Conservation (phyloP, 2,797 vertebrate genomes). For the Triplophysa yarkandensis region DNA sequence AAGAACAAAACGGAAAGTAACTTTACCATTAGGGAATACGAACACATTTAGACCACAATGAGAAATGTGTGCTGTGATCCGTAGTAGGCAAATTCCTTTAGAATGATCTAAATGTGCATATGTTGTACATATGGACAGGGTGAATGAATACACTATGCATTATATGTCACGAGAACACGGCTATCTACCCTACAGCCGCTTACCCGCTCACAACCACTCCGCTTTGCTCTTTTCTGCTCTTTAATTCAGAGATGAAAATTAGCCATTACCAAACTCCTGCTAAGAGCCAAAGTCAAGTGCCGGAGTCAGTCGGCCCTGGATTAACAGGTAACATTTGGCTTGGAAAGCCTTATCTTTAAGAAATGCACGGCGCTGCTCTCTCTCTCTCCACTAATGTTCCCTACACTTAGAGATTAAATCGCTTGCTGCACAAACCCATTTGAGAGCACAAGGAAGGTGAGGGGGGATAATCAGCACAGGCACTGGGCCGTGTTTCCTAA, state of each 20-base stretch:
- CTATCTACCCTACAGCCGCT: conserved; percentile 10
- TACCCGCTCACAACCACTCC: conserved; percentile 8
- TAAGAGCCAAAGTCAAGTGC: conserved; percentile 82
- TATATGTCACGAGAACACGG: not conserved
- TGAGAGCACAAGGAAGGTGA: conserved; percentile 94
- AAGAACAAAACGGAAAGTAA: conserved; percentile 13
- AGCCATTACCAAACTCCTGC: conserved; percentile 78
- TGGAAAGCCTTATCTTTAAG: conserved; percentile 82
- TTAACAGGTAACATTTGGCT: conserved; percentile 91
- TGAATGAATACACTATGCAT: conserved; percentile 32
- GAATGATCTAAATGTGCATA: conserved; percentile 60
- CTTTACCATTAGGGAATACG: conserved; percentile 10
- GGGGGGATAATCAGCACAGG: conserved; percentile 99
- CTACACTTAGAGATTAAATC: conserved; percentile 99
- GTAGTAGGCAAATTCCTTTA: conserved; percentile 60
- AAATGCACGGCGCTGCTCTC: conserved; percentile 91
- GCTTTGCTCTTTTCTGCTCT: conserved; percentile 70
- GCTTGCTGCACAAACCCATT: conserved; percentile 99
- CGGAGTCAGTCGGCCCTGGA: conserved; percentile 76
- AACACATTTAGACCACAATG: conserved; percentile 13
- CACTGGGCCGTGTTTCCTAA: conserved; percentile 97
- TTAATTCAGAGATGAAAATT: conserved; percentile 79
- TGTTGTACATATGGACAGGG: conserved; percentile 58
- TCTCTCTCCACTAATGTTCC: conserved; percentile 92
- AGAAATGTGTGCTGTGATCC: conserved; percentile 55